Percentiles rank a stretch among this genome's conserved stretches.
Conservation (phyloP, 2,113 vertebrate species). For the Bubalus kerabau region DNA sequence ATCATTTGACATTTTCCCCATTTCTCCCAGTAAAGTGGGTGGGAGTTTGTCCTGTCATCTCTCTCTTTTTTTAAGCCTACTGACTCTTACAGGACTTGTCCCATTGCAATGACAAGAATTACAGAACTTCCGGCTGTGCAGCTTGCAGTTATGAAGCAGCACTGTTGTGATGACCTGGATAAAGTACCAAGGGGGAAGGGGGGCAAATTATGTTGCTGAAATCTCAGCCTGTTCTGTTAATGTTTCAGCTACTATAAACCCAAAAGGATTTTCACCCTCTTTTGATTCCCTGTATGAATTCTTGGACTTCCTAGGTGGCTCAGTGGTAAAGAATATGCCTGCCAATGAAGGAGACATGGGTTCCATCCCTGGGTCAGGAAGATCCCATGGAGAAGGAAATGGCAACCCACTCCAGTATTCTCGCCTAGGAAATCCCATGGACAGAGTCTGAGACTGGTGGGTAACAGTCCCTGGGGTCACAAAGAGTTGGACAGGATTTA, state of each 20-base stretch:
- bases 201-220: background rate
- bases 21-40: background rate
- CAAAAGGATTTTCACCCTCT: background rate
- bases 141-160: background rate
- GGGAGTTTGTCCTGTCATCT: background rate
- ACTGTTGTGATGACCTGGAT: background rate
- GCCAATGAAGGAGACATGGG: background rate
- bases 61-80: background rate
- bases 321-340: background rate
- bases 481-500: background rate
- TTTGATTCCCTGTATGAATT: background rate
- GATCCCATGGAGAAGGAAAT: background rate
- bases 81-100: background rate
- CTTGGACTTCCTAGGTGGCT: background rate
- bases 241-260: constrained; percentile 6
- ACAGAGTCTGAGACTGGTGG: background rate
- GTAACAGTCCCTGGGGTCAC: background rate
- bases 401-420: background rate
- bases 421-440: background rate
- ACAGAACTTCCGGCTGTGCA: background rate
- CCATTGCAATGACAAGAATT: background rate
- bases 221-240: constrained; percentile 28
- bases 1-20: background rate
- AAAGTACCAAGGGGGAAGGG: background rate
- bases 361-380: background rate